A percentile compares a stretch with the other conserved stretches of the same genome.
Conservation (phyloP, 2,113 vertebrate genomes). For the Petroica traversi region DNA sequence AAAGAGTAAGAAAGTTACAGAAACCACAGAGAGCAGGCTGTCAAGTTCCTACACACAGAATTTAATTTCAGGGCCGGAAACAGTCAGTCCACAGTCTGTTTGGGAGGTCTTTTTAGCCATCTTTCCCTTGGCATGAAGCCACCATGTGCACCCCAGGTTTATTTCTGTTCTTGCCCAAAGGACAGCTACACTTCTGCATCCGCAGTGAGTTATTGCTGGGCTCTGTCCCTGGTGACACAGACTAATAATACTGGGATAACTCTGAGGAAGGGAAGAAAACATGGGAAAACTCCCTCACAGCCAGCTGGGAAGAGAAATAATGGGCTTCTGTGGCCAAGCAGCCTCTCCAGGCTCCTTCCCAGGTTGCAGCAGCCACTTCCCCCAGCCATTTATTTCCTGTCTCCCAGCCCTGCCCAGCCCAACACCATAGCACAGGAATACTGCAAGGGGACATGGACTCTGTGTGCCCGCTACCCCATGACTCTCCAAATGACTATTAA, state of each 20-base stretch:
- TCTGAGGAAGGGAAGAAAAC: not conserved
- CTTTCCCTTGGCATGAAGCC: not conserved
- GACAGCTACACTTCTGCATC: not conserved
- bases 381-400: too few relatives aligned
- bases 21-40: not conserved
- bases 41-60: not conserved
- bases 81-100: not conserved
- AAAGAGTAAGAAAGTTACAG: not conserved
- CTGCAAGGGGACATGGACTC: not conserved
- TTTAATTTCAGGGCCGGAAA: not conserved
- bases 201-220: not conserved
- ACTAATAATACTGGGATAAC: not conserved
- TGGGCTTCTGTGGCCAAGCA: fast-evolving
- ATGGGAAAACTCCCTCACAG: not conserved
- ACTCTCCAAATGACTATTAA: not conserved
- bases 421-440: fast-evolving
- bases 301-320: not conserved
- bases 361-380: not conserved
- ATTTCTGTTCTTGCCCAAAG: not conserved
- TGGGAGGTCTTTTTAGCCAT: not conserved
- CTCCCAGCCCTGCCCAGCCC: fast-evolving
- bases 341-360: not conserved
- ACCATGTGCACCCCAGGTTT: not conserved
- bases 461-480: fast-evolving
- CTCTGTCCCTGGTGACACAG: not conserved